Percentiles rank a stretch among this genome's conserved stretches.
phyloP scores from a whole-genome alignment of 2,888 invertebrate genomes.

The Eurytoma adleriae region DNA sequence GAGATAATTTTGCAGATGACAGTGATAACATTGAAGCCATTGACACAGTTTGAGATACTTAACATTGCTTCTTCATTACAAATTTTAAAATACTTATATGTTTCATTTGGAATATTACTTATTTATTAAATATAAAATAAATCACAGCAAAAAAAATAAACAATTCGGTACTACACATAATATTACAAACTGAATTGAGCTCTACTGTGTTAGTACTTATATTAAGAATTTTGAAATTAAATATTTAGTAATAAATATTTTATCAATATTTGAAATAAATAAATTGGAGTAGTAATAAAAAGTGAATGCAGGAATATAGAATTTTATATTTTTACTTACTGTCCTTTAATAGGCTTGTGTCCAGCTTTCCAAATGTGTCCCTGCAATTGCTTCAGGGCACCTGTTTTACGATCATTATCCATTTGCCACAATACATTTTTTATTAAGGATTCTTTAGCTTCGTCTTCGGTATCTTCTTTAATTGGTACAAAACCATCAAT shows the following conservation, averaged over 20 bases:
- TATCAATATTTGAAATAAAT: not conserved
- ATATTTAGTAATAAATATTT: not conserved
- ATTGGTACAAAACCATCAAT: slow-evolving; percentile 79
- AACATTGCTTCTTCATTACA: too few species aligned
- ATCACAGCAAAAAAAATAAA: too few species aligned
- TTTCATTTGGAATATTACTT: too few species aligned
- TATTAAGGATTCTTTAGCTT: slow-evolving; percentile 81
- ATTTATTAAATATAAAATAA: too few species aligned
- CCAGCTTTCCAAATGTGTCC: slow-evolving; percentile 93
- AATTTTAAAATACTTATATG: too few species aligned
- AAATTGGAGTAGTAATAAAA: too few species aligned
- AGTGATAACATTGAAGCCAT: slow-evolving; percentile 2
- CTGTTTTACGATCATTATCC: slow-evolving; percentile 87
- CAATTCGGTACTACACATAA: too few species aligned
- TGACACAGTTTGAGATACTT: too few species aligned
- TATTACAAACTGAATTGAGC: too few species aligned
- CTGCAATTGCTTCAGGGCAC: slow-evolving; percentile 91
- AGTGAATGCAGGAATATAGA: not conserved
- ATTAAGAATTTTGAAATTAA: not conserved
- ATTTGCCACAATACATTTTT: slow-evolving; percentile 89
- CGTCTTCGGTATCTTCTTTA: slow-evolving; percentile 78
- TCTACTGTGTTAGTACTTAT: not conserved
- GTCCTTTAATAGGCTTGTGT: slow-evolving; percentile 88
- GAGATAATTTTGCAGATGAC: slow-evolving; percentile 14
- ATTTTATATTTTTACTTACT: slow-evolving; percentile 83